Conservation (phyloP, 2,113 vertebrate genomes). For the Pipa parva region DNA sequence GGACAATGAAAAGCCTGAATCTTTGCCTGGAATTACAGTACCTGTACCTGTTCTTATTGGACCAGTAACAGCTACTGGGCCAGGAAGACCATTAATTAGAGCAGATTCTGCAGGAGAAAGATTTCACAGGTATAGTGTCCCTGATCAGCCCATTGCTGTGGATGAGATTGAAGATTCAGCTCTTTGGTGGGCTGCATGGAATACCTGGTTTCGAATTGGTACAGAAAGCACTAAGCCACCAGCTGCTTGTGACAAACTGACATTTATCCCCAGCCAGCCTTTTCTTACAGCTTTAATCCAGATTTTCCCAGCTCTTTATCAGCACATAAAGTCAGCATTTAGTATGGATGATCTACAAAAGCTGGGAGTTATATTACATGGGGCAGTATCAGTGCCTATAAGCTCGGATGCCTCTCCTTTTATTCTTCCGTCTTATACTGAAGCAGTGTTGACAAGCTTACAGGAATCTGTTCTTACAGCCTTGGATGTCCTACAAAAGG, state of each 20-base stretch:
- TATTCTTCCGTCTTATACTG: conserved; percentile 94
- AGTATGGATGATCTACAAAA: conserved; percentile 94
- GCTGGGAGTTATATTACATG: conserved; percentile 88
- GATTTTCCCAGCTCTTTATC: conserved; percentile 95
- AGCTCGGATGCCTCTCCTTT: conserved; percentile 97
- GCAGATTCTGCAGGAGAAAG: conserved; percentile 88
- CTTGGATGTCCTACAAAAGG: conserved; percentile 96
- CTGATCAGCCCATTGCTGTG: conserved; percentile 65
- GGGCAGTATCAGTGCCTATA: conserved; percentile 94
- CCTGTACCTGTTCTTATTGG: conserved; percentile 80
- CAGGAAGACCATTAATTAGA: conserved; percentile 79
- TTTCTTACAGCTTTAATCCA: conserved; percentile 96
- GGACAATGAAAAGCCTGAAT: conserved; percentile 80
- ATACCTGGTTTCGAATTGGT: conserved; percentile 90
- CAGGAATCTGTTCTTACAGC: conserved; percentile 93
- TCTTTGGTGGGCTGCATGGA: conserved; percentile 98
- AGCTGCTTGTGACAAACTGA: conserved; percentile 75
- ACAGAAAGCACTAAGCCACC: conserved; percentile 91
- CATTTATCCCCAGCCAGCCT: conserved; percentile 95
- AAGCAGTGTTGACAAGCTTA: conserved; percentile 92
- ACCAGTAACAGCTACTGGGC: conserved; percentile 71
- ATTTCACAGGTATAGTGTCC: conserved; percentile 70
- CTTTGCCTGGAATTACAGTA: conserved; percentile 77
- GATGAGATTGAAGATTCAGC: conserved; percentile 91
- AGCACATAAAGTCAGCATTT: conserved; percentile 92